Percentiles rank a stretch among this genome's conserved stretches.
Evolutionary conservation across 64 coral and sea anemone genomes (phyloP).

Genomic region (Montipora foliosa): DNA sequence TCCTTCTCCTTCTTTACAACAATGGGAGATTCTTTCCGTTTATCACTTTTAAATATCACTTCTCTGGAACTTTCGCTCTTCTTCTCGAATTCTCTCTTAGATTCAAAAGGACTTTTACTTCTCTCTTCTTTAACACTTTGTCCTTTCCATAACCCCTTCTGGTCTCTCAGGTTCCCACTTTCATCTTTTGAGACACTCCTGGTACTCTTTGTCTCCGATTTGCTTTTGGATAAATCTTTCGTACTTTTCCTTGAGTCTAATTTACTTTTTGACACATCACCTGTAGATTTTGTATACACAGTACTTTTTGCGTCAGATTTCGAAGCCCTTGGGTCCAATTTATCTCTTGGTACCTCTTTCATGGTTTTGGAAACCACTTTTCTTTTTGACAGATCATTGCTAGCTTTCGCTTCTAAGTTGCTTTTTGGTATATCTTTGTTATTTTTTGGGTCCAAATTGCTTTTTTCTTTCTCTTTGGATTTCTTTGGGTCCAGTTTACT

Average conservation of each 20-base stretch:
- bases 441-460: not conserved
- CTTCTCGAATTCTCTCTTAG: not conserved
- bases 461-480: not conserved
- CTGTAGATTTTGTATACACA: not conserved
- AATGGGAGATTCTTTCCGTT: constrained; percentile 1
- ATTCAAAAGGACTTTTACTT: not conserved
- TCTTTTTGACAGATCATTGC: too few relatives aligned
- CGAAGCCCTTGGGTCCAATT: too few relatives aligned
- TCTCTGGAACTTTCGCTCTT: constrained; percentile 28
- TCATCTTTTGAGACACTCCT: not conserved
- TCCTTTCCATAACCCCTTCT: not conserved
- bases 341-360: too few relatives aligned
- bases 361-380: too few relatives aligned
- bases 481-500: not conserved
- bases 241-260: not conserved
- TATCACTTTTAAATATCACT: constrained; percentile 44
- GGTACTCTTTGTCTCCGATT: not conserved
- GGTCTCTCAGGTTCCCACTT: not conserved
- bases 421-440: not conserved
- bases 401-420: not conserved
- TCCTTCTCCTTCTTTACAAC: constrained; percentile 17
- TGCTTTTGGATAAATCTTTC: not conserved
- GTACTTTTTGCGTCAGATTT: too few relatives aligned
- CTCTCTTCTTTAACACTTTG: constrained; percentile 3
- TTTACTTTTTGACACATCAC: not conserved